Evolutionary conservation across 2,113 vertebrate species (phyloP).

Genomic region (Ammodytes dubius): DNA sequence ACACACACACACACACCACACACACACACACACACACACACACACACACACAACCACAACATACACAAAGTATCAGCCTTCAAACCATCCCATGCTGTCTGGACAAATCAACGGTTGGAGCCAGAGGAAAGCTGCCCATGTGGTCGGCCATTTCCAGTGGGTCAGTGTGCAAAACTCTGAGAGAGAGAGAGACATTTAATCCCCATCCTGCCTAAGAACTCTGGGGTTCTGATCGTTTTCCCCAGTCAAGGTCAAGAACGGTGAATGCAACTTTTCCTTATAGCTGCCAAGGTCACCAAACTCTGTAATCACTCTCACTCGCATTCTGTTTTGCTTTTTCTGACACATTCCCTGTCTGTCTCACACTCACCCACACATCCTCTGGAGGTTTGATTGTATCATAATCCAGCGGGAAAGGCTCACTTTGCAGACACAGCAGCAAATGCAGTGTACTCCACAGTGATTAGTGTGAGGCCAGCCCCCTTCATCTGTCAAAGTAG

Average conservation of each 20-base stretch:
- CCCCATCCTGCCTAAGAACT: slow-evolving; percentile 50
- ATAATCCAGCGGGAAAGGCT: slow-evolving; percentile 54
- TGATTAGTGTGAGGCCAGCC: slow-evolving; percentile 68
- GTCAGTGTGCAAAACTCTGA: slow-evolving; percentile 46
- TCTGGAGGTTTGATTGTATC: slow-evolving; percentile 61
- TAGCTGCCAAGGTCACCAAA: slow-evolving; percentile 67
- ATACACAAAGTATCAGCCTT: slow-evolving; percentile 40
- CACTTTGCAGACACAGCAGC: slow-evolving; percentile 73
- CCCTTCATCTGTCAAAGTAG: slow-evolving; percentile 34
- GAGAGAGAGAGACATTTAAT: slow-evolving; percentile 54
- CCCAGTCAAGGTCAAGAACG: slow-evolving; percentile 66
- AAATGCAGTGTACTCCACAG: slow-evolving; percentile 63
- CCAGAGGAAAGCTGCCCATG: slow-evolving; percentile 74
- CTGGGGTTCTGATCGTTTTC: slow-evolving; percentile 48
- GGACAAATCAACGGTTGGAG: slow-evolving; percentile 75
- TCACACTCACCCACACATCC: slow-evolving; percentile 36
- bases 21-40: slow-evolving; percentile 1
- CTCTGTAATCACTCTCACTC: slow-evolving; percentile 28
- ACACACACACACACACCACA: slow-evolving; percentile 4
- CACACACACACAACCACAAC: slow-evolving; percentile 25
- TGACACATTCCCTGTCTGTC: slow-evolving; percentile 11
- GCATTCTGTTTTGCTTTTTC: slow-evolving; percentile 20
- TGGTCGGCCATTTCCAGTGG: slow-evolving; percentile 69
- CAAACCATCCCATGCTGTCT: slow-evolving; percentile 69
- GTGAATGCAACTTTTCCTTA: slow-evolving; percentile 37